These are phyloP conservation scores for Heptranchias perlo DNA, from an alignment of 2,113 vertebrate genomes.

Conservation along the genomic window DNA sequence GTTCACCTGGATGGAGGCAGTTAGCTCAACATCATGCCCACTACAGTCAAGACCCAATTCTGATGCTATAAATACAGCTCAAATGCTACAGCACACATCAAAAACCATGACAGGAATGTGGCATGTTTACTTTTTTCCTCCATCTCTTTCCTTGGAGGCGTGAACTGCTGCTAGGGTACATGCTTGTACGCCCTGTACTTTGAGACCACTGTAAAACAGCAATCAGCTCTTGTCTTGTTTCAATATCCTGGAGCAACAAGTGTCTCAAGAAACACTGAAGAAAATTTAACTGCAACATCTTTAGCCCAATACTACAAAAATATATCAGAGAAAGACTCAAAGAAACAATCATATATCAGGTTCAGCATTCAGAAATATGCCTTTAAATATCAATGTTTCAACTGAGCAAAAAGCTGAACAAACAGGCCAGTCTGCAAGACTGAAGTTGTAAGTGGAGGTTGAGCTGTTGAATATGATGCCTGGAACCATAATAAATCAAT, in stretches of 20 bases:
- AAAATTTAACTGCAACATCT: not conserved
- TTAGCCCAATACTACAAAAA: not conserved
- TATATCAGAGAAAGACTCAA: not conserved
- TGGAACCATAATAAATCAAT: not conserved
- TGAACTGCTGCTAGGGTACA: not conserved
- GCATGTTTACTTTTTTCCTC: not conserved
- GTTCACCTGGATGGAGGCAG: not conserved
- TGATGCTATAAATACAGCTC: not conserved
- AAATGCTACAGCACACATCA: not conserved
- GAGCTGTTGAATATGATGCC: not conserved
- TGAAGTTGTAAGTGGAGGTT: not conserved
- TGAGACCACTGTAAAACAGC: not conserved
- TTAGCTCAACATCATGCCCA: not conserved
- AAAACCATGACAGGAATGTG: not conserved
- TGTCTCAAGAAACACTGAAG: not conserved
- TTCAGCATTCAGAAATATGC: not conserved
- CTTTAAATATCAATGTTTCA: not conserved
- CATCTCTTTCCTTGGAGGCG: not conserved
- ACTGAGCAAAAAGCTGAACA: not conserved
- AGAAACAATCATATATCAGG: not conserved
- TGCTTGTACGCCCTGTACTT: not conserved
- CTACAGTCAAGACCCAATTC: too few relatives aligned
- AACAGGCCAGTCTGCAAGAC: not conserved
- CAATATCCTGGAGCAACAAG: not conserved
- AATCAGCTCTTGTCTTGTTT: not conserved